phyloP scores from a whole-genome alignment of 2,888 invertebrate species.

The Neria commutata region DNA sequence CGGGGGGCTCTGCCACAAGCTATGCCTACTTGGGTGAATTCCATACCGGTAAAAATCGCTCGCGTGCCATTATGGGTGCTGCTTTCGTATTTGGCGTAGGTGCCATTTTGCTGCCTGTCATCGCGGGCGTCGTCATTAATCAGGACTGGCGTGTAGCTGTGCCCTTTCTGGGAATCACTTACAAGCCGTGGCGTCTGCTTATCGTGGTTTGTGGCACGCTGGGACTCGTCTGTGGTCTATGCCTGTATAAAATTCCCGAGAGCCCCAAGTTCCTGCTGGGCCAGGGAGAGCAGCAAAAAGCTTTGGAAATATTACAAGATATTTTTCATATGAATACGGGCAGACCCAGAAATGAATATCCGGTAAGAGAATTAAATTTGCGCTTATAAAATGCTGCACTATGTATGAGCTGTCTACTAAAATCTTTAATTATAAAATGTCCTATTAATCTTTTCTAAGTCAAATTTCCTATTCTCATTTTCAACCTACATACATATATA shows the following conservation, averaged over 20 bases:
- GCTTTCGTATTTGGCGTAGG: constrained; percentile 39
- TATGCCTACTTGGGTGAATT: constrained; percentile 66
- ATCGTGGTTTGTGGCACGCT: constrained; percentile 50
- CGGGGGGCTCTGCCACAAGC: constrained; percentile 63
- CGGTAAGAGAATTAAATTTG: constrained; percentile 37
- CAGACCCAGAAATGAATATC: constrained; percentile 42
- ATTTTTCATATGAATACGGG: constrained; percentile 34
- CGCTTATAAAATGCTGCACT: not conserved
- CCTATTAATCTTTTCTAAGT: no score
- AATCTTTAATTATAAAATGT: no score
- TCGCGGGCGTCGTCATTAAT: constrained; percentile 53
- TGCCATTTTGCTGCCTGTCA: constrained; percentile 48
- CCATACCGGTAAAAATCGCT: constrained; percentile 61
- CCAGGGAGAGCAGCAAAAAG: constrained; percentile 42
- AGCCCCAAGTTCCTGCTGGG: constrained; percentile 55
- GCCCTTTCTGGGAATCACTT: constrained; percentile 43
- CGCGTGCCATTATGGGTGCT: constrained; percentile 58
- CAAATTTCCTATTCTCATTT: no score
- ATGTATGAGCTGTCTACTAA: not conserved
- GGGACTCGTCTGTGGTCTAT: constrained; percentile 45
- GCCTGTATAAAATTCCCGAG: constrained; percentile 49
- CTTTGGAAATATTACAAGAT: constrained; percentile 44
- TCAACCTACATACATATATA: no score
- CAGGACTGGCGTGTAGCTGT: constrained; percentile 47
- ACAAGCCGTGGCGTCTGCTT: constrained; percentile 56